A percentile compares a stretch with the other conserved stretches of the same genome.
Evolutionary conservation across 2,888 invertebrate species (phyloP).

Genomic region (Adelphocoris suturalis): DNA sequence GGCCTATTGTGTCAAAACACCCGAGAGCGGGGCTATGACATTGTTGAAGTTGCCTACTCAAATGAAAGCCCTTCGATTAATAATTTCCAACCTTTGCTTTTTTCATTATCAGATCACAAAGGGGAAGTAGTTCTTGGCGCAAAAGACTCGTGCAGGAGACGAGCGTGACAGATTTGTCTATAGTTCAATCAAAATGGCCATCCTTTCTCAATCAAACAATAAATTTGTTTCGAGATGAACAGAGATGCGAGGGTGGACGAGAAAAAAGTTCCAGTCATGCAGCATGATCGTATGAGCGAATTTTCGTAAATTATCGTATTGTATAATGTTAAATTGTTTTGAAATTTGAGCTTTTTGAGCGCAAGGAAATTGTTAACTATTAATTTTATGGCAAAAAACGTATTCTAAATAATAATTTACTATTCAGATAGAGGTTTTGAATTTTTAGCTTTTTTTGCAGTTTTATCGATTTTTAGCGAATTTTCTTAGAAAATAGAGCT

Average conservation of each 20-base stretch:
- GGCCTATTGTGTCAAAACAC: slow-evolving; percentile 2
- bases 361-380: no score
- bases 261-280: no score
- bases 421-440: no score
- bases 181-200: slow-evolving; percentile 14
- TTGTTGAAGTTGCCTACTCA: not conserved
- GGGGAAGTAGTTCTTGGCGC: slow-evolving; percentile 6
- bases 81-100: slow-evolving; percentile 36
- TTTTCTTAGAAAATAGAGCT: no score
- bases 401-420: no score
- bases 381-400: no score
- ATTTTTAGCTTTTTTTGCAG: no score
- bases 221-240: not conserved
- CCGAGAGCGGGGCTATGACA: not conserved
- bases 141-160: not conserved
- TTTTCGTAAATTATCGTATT: no score
- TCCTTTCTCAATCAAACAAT: slow-evolving; percentile 8
- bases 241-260: not conserved
- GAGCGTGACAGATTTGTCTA: slow-evolving; percentile 31
- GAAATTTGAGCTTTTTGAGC: no score
- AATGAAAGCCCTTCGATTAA: slow-evolving; percentile 27
- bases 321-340: no score
- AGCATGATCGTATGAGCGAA: no score
- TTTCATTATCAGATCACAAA: slow-evolving; percentile 8
- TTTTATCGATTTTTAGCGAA: no score